Base-by-base conservation (phyloP, 1,140 invertebrate genomes). In the Lanistes nyassanus region DNA sequence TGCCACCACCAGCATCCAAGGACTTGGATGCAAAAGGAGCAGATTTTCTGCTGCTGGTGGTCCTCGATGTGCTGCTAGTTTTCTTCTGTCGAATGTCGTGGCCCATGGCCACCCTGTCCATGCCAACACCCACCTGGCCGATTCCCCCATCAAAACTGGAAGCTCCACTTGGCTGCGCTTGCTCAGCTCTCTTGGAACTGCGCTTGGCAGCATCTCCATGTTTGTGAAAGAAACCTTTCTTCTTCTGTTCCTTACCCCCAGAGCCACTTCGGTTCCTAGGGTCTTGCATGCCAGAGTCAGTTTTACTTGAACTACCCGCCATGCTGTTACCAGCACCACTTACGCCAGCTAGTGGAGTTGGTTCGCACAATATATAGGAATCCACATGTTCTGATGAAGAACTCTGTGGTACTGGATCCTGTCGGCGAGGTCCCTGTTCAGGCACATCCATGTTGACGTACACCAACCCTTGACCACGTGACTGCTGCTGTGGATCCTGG, bases 21-120 rank as follows among this genome's bases (percentile, higher is more conserved):
- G 53, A 34, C 42, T 56, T 47, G 9, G 60, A 21, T 21, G 36
- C 23, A 31, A 69, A 69, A 64, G 56, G 60, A 29, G 55, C 51
- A 1, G 74, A 58, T 31, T 74, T 56, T 9, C 58, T 58, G 39
- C 21, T 74, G 51, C 31, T 62, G 42, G 23, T 55, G 42, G 23
- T 55, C 11, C 9, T 58, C 42, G 39, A 23, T 21, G 55, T 37
- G 26, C 47, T 58, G 29, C 65, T 58, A 23, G 60, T 67, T 42
- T 75, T 79, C 55, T 82, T 76, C 67, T 80, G 47, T 53, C 74
- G 39, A 60, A 77, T 78, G 58, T 76, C 74, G 53, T 77, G 47
- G 4, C 76, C 77, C 3, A 77, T 37, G 55, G 74, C 79, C 31
- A 34, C 74, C 79, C 78, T 83, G 39, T 76, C 82, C 77, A 29